Conservation (phyloP, 64 coral and sea anemone genomes). For the Anthopleura sola region DNA sequence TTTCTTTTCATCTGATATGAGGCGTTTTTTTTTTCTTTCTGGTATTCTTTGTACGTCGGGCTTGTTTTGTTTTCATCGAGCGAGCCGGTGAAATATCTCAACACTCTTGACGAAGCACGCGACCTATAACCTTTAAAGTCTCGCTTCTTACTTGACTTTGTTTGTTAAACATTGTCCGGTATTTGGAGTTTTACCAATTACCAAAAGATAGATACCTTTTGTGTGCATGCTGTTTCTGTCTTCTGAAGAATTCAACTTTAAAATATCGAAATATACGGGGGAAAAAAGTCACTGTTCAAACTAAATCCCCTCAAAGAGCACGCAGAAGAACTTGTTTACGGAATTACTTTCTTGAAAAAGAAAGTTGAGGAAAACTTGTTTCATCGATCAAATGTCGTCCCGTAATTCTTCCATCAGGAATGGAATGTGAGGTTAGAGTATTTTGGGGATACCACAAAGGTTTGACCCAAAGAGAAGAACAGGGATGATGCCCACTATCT, state of each 20-base stretch:
- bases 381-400: neutral
- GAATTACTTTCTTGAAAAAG: neutral
- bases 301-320: too few relatives aligned
- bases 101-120: neutral
- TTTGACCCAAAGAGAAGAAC: neutral
- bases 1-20: neutral
- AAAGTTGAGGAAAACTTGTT: neutral
- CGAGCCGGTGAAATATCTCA: neutral
- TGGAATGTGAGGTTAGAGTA: neutral
- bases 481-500: neutral
- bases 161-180: neutral
- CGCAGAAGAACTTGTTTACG: neutral
- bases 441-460: neutral
- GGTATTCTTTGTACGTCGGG: neutral
- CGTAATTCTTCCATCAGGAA: neutral
- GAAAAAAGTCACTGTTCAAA: neutral
- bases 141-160: neutral
- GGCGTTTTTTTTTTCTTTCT: neutral
- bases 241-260: neutral
- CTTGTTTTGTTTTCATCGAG: neutral
- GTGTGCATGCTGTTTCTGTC: neutral
- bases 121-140: neutral
- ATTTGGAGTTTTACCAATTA: slow-evolving; percentile 10
- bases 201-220: neutral
- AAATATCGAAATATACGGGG: neutral